A percentile compares a stretch with the other conserved stretches of the same genome.
Conservation (phyloP, 2,797 vertebrate genomes). For the Podarcis lilfordi region DNA sequence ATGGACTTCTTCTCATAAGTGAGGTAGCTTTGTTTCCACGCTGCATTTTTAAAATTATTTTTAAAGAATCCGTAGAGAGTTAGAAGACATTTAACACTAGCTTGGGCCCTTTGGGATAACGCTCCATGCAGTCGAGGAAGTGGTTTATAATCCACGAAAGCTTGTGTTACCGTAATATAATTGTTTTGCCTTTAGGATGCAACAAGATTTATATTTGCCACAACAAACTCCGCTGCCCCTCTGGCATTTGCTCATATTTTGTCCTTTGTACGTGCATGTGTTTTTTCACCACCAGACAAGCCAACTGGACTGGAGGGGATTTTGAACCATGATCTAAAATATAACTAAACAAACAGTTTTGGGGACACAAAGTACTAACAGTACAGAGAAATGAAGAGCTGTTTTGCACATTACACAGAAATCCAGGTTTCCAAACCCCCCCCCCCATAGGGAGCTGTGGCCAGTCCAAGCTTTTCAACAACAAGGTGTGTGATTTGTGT, state of each 20-base stretch:
- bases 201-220: not conserved
- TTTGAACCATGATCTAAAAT: not conserved
- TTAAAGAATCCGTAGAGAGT: not conserved
- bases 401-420: not conserved
- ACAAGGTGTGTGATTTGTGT: not conserved
- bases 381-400: not conserved
- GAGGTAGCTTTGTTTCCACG: not conserved
- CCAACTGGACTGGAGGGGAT: not conserved
- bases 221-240: not conserved
- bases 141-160: not conserved
- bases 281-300: not conserved
- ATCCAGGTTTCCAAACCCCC: not conserved
- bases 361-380: not conserved
- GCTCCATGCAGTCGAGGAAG: not conserved
- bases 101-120: not conserved
- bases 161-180: not conserved
- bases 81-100: not conserved
- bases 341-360: not conserved
- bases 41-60: too few species aligned
- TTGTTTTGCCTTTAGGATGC: not conserved
- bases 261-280: not conserved
- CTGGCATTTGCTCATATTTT: not conserved
- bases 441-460: not conserved
- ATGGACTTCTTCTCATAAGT: too few species aligned
- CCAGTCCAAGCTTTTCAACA: not conserved